Percentiles rank a stretch among this genome's conserved stretches.
Evolutionary conservation across 2,888 invertebrate species (phyloP).

Genomic region (Ochlodes sylvanus): DNA sequence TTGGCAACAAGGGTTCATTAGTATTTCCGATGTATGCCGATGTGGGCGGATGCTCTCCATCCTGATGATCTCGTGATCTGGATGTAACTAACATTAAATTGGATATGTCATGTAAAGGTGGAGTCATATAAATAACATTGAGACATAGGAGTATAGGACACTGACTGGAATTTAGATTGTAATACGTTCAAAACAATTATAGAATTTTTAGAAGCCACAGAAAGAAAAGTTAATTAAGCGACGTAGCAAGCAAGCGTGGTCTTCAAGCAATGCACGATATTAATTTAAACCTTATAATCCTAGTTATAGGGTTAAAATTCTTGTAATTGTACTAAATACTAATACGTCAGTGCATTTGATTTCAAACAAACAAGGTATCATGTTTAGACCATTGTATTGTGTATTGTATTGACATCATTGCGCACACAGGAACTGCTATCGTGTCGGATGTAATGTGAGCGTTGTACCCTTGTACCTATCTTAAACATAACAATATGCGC

Average conservation of each 20-base stretch:
- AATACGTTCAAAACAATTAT: neutral
- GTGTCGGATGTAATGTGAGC: neutral
- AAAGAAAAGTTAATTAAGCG: neutral
- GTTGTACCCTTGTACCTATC: neutral
- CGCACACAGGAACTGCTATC: neutral
- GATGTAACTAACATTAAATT: neutral
- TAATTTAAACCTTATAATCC: neutral
- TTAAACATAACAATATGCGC: neutral
- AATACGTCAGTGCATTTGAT: neutral
- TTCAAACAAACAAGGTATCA: neutral
- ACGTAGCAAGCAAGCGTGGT: neutral
- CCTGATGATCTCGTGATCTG: neutral
- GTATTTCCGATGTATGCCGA: constrained; percentile 10
- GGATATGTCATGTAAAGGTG: neutral
- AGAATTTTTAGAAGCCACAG: neutral
- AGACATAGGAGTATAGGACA: too few species aligned
- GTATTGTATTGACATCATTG: neutral
- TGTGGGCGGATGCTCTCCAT: neutral
- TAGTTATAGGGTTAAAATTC: neutral
- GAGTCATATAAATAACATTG: too few species aligned
- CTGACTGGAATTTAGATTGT: neutral
- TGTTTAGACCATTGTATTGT: constrained; percentile 3
- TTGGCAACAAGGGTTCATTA: constrained; percentile 6
- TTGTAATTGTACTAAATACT: neutral
- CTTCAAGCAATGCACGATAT: neutral